Base-by-base conservation (phyloP, 2,113 vertebrate species). In the Lasiurus borealis region DNA sequence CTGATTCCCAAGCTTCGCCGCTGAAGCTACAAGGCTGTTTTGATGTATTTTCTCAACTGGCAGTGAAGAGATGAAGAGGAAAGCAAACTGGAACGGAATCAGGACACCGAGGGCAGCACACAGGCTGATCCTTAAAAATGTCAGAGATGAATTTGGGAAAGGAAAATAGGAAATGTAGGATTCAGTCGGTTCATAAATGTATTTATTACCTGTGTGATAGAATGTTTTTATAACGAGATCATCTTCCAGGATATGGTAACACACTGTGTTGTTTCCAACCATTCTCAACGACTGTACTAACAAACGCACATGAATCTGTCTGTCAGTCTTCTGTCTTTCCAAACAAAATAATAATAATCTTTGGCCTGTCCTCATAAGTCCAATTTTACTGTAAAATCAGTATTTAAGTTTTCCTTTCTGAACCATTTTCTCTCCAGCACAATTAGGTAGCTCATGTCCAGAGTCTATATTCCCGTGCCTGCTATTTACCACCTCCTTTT, bases 11-110 rank as follows among this genome's bases (percentile, higher is more conserved):
- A 78, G 54, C 14, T 46, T 87, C 34, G 27, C 59, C 54, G 78
- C 50, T 29, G 44, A 84, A 57, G 27, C 29, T 82, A 69, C 23
- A 36, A 34, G 10, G 31, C 8, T 0, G 50, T 25, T 91, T 83
- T 95, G 73, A 90, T 95, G 76, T 77, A 62, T 71, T 85, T 93
- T 94, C 83, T 93, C 62, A 27, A 40, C 40, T 62, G 57, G n/a
- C 36, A 16, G 40, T 64, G 52, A 78, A 78, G 21, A 85, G 40
- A 86, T 54, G 12, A 93, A 85, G 52, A 69, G n/a, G 21, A 84
- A 90, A 90, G 57, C n/a, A 52, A 48, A 52, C 40, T 85, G 78
- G 7, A 62, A 76, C 93, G 64, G 94, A 95, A 88, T 85, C 52
- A 92, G 85, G 85, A 89, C 62, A 82, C 23, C 36, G 23, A 84